Evolutionary conservation across 1,140 invertebrate species (phyloP).

Genomic region (Theocolax elegans): DNA sequence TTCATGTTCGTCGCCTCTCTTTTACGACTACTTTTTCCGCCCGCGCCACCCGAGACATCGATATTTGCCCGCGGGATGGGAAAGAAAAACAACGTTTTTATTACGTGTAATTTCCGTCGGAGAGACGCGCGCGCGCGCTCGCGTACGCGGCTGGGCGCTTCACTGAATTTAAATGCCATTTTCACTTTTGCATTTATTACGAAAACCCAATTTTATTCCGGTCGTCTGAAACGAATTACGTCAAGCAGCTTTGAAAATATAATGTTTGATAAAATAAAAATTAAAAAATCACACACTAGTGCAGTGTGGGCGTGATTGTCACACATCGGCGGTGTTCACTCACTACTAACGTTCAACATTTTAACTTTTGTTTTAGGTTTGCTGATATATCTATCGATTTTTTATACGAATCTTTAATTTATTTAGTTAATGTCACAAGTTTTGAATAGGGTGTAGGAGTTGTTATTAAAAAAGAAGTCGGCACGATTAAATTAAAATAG

Average conservation of each 20-base stretch:
- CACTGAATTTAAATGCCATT: slow-evolving; percentile 34
- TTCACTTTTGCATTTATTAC: slow-evolving; percentile 36
- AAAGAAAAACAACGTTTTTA: slow-evolving; percentile 34
- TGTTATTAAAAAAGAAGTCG: too few relatives aligned
- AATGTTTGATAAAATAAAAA: background rate
- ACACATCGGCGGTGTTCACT: too few relatives aligned
- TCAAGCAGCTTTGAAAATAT: background rate
- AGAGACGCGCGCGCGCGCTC: background rate
- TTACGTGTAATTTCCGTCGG: slow-evolving; percentile 32
- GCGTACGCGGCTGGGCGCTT: background rate
- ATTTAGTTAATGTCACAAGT: too few relatives aligned
- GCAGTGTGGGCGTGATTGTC: too few relatives aligned
- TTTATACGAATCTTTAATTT: too few relatives aligned
- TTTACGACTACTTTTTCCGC: slow-evolving; percentile 6
- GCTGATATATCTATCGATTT: too few relatives aligned
- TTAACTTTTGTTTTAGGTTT: too few relatives aligned
- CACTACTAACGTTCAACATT: too few relatives aligned
- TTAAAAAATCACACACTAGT: background rate
- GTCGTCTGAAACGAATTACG: background rate
- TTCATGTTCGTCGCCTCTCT: background rate
- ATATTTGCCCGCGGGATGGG: slow-evolving; percentile 15
- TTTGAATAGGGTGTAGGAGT: too few relatives aligned
- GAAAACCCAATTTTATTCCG: slow-evolving; percentile 2
- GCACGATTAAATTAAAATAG: too few relatives aligned
- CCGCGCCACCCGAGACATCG: slow-evolving; percentile 8